Evolutionary conservation across 35 echinoderm and acorn worm species (phyloP), one percentile per base, ranked within the genome.

Genomic region (Holothuria glaberrima): DNA sequence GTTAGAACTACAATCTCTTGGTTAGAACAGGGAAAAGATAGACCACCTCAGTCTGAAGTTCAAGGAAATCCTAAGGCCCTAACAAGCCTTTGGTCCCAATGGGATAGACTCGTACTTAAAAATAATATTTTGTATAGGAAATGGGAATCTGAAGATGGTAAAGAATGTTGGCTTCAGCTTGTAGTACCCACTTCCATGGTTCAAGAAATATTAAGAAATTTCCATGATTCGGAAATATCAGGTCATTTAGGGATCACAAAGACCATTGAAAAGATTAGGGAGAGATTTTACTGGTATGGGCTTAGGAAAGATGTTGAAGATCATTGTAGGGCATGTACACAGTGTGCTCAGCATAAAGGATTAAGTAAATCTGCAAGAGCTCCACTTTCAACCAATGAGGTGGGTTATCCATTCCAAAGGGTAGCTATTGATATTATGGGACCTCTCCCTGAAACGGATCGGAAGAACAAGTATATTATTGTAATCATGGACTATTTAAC

Each of bases 401-500:
- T 68, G 26, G 74, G 88, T 5, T 69, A 22, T 35, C 86, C 88
- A 0, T 44, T 80, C 9, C 86, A 80, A 33, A 90, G 91, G 59
- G 17, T 93, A n/a, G n/a, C n/a, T n/a, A n/a, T n/a, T n/a, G n/a
- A n/a, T n/a, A n/a, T n/a, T n/a, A n/a, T n/a, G n/a, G 12, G 91
- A 35, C 86, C 86, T 21, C 52, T 93, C 18, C 91, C 91, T 29
- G 33, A 54, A 66, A 90, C 72, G 5, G 34, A 60, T 79, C 35
- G 30, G 27, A 59, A 80, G 5, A 93, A 93, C 52, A 20, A 48
- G 6, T 92, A 89, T 77, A 50, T 89, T 18, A 76, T 74, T 17
- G 85, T 89, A n/a, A 30, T 89, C 18, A 30, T 30, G 14, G 86
- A 92, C 44, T 92, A 89, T 57, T 92, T 89, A 22, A 92, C 62